Evolutionary conservation across 1,140 invertebrate genomes (phyloP).

Genomic region (Atta texana): DNA sequence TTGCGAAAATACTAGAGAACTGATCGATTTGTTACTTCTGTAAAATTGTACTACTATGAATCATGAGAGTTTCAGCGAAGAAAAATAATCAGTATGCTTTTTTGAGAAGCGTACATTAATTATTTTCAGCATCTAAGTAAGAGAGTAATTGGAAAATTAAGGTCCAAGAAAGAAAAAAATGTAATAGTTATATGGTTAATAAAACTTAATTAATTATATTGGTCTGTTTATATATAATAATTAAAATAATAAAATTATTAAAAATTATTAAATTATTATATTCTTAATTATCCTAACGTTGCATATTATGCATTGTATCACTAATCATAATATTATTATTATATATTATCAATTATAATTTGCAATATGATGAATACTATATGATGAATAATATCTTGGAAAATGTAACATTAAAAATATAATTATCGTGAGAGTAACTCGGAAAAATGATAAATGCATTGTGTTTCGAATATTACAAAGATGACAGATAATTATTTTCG

Average conservation of each 20-base stretch:
- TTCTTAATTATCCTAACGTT: background rate
- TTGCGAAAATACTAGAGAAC: conserved; percentile 31
- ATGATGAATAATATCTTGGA: background rate
- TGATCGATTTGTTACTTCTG: conserved; percentile 1
- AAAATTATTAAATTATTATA: background rate
- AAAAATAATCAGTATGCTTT: conserved; percentile 53
- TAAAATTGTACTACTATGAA: background rate
- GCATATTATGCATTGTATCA: background rate
- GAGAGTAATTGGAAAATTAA: background rate
- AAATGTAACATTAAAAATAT: background rate
- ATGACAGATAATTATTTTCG: conserved; percentile 18
- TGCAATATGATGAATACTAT: background rate
- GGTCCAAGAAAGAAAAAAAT: background rate
- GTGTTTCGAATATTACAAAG: background rate
- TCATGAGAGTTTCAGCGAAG: background rate
- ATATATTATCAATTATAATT: background rate
- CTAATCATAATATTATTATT: background rate
- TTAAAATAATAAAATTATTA: background rate
- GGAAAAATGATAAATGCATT: background rate
- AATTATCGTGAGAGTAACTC: background rate
- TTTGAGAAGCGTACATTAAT: conserved; percentile 31
- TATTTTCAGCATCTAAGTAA: background rate
- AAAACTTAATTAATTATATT: background rate
- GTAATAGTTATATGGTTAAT: background rate
- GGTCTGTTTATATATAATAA: no score